These are phyloP conservation scores for Smittia aterrima DNA, from an alignment of 2,888 invertebrate genomes.

Conservation along the genomic window DNA sequence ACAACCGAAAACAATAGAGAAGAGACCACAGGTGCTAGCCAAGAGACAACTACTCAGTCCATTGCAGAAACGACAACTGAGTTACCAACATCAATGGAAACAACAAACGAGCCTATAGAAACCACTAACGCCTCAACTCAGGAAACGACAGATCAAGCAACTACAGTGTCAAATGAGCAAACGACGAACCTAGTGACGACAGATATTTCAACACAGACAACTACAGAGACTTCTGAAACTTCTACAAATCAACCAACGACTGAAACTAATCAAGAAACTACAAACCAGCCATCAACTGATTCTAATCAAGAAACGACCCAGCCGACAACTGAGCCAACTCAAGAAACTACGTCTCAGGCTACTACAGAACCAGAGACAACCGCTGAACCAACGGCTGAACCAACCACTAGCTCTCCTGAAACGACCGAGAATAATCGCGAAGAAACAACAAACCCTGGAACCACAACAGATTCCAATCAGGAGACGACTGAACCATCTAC, in stretches of 20 bases:
- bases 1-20: background rate
- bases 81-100: too few species aligned
- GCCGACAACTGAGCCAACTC: constrained; percentile 9
- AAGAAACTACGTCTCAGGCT: constrained; percentile 39
- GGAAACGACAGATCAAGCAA: constrained; percentile 38
- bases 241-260: constrained; percentile 34
- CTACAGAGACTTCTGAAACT: constrained; percentile 40
- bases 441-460: constrained; percentile 15
- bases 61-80: too few species aligned
- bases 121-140: constrained; percentile 38
- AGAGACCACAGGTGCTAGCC: background rate
- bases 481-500: constrained; percentile 46
- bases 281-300: constrained; percentile 39
- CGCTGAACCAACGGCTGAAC: constrained; percentile 28
- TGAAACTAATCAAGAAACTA: constrained; percentile 28
- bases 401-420: constrained; percentile 43
- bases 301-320: constrained; percentile 23
- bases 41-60: too few species aligned
- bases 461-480: background rate
- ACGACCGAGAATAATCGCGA: constrained; percentile 42
- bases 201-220: constrained; percentile 9
- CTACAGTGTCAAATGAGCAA: background rate
- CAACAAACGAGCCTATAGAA: background rate
- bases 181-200: too few species aligned
- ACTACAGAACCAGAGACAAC: constrained; percentile 39